Percentiles rank a stretch among this genome's conserved stretches.
phyloP scores from a whole-genome alignment of 37 sponge, comb jelly and placozoan genomes.

The Spongia lamella region DNA sequence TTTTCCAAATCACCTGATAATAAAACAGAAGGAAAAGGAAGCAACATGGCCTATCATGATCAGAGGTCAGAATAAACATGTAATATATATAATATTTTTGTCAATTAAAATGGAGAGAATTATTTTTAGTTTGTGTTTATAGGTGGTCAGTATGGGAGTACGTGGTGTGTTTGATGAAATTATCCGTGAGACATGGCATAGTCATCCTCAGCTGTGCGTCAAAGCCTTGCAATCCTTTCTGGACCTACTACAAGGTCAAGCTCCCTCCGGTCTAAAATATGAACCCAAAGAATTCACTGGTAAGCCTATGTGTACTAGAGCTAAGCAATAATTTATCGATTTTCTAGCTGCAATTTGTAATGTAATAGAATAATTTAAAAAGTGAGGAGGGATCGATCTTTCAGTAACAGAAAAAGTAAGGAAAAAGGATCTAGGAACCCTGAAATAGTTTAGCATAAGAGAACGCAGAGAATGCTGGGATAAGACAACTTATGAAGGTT shows the following conservation, averaged over 20 bases:
- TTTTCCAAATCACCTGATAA: conserved; percentile 1
- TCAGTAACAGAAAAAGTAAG: too few relatives aligned
- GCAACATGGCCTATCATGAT: conserved; percentile 34
- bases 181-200: conserved; percentile 71
- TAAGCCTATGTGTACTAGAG: conserved; percentile 6
- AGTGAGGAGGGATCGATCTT: too few relatives aligned
- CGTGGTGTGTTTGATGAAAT: conserved; percentile 81
- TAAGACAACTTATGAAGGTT: too few relatives aligned
- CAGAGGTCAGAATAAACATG: conserved; percentile 61
- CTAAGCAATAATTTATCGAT: too few relatives aligned
- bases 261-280: conserved; percentile 62
- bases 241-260: conserved; percentile 73
- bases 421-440: too few relatives aligned
- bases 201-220: conserved; percentile 75
- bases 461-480: too few relatives aligned
- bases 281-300: conserved; percentile 80
- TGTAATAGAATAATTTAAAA: too few relatives aligned
- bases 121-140: background rate
- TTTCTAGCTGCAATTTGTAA: too few relatives aligned
- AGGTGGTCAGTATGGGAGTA: conserved; percentile 83
- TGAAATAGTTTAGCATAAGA: too few relatives aligned
- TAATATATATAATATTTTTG: too few relatives aligned
- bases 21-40: conserved; percentile 45
- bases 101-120: background rate
- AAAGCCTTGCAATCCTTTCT: conserved; percentile 73